Base-by-base conservation (phyloP, 2,113 vertebrate species). In the Ornithorhynchus anatinus region DNA sequence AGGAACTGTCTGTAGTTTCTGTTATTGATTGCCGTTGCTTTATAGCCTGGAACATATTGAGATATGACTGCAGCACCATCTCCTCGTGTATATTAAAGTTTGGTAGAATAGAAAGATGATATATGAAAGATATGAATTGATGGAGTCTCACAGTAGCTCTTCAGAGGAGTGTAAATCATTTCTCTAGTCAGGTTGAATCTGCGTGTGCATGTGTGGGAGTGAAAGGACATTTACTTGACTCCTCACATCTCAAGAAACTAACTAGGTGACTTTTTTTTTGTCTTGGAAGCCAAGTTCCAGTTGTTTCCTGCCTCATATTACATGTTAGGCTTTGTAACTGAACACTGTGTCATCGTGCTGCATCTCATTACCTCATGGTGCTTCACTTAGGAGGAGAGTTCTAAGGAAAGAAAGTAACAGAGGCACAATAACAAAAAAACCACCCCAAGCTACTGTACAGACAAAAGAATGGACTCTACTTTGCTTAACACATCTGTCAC, bases 331-430 rank as follows among this genome's bases (percentile, higher is more conserved):
- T 84, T 79, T 75, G 66, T 75, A 59, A 44, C 51, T 69, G 69
- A 59, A 74, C 62, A 40, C 77, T 85, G 31, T 78, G 75, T 72
- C 63, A 67, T 35, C 75, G 38, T 75, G 64, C 58, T 70, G 78
- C 86, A 75, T 79, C 87, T 88, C 77, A 59, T 78, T 72, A 67
- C 86, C 77, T 81, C 76, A 52, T 67, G 71, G 65, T 62, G 19
- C 43, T 85, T 85, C 80, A 83, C 9, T 75, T 70, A 75, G 58
- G 56, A 76, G 27, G 38, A 79, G 52, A 37, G 67, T 78, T 58
- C 32, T 36, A 39, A 75, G 53, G 60, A 78, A 77, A 76, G 72
- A 75, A 68, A 63, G 14, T 47, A 59, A 45, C 32, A 54, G 71
- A 40, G 27, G 11, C 22, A 17, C 6, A 43, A 5, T 22, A 10